Evolutionary conservation across 2,797 vertebrate species (phyloP).

Genomic region (Peromyscus nudipes): DNA sequence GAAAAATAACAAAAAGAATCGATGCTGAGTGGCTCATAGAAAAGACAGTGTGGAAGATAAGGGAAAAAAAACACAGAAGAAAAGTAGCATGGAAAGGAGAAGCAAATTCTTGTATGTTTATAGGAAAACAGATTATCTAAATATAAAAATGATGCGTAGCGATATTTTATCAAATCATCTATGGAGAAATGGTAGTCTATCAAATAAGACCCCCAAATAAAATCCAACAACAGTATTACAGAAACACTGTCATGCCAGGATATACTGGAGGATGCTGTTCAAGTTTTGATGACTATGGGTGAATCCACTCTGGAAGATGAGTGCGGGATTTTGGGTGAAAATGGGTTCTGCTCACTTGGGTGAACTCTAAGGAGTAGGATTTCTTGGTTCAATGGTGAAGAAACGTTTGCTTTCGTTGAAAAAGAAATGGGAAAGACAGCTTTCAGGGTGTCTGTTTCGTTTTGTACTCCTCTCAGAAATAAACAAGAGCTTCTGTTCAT

Average conservation of each 20-base stretch:
- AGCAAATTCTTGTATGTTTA: background rate
- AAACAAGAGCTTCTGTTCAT: background rate
- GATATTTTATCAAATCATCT: background rate
- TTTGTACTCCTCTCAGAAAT: background rate
- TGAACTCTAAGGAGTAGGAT: background rate
- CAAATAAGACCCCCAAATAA: background rate
- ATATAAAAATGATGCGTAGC: background rate
- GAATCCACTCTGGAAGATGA: background rate
- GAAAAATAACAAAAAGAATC: constrained; percentile 7
- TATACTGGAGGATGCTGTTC: background rate
- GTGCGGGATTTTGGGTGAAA: background rate
- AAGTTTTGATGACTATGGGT: background rate
- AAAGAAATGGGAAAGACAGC: background rate
- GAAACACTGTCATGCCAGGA: background rate
- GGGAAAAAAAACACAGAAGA: background rate
- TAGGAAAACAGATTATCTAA: constrained; percentile 23
- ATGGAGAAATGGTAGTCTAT: background rate
- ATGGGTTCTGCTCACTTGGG: background rate
- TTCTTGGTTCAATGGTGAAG: background rate
- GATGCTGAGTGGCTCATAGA: background rate
- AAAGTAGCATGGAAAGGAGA: background rate
- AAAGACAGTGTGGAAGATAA: constrained; percentile 33
- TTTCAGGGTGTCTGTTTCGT: background rate
- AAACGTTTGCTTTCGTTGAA: background rate
- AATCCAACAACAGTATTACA: background rate